Conservation (phyloP, 2,113 vertebrate genomes). For the Tragelaphus buxtoni region DNA sequence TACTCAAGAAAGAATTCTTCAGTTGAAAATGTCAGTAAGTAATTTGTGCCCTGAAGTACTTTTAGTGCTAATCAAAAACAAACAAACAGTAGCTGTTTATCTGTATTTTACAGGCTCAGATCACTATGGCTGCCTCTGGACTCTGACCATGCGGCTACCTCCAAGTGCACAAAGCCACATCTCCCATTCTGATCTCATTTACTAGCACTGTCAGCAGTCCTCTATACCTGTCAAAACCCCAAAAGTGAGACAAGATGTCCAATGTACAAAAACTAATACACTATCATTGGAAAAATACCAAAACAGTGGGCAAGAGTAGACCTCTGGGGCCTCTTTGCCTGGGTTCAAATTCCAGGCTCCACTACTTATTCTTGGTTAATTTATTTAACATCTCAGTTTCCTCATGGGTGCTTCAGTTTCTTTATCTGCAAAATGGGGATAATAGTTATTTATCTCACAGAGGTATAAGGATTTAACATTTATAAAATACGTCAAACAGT, state of each 20-base stretch:
- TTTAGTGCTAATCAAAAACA: neutral
- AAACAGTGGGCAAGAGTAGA: neutral
- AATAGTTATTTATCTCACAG: neutral
- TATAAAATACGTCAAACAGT: neutral
- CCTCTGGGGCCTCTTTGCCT: neutral
- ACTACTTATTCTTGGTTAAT: neutral
- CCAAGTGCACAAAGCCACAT: neutral
- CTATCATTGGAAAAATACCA: neutral
- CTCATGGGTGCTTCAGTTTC: neutral
- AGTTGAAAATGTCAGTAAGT: neutral
- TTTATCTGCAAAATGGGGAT: neutral
- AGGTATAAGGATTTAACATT: neutral
- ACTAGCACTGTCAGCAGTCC: neutral
- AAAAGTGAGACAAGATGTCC: neutral
- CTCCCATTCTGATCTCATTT: neutral
- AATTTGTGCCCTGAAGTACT: neutral
- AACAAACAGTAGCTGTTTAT: neutral
- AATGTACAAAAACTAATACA: neutral
- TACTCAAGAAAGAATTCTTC: neutral
- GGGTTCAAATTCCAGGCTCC: neutral
- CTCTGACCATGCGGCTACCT: neutral
- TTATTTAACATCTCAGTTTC: neutral
- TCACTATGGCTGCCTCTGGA: neutral
- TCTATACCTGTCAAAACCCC: neutral
- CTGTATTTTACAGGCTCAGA: neutral